phyloP scores from a whole-genome alignment of 2,797 vertebrate genomes.

The Bradypodion pumilum region DNA sequence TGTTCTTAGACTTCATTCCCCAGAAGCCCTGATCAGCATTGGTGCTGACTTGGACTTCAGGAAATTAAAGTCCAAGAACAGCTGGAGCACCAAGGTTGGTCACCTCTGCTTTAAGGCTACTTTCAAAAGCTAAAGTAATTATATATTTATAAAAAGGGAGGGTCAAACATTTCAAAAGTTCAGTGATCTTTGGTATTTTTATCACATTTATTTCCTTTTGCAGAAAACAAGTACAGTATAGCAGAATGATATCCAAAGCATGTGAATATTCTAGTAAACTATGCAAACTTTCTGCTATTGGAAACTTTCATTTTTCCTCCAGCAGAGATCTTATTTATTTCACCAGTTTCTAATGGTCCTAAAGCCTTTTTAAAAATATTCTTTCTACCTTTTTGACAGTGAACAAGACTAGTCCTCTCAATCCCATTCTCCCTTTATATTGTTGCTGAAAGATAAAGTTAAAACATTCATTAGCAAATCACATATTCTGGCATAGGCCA shows the following conservation, averaged over 20 bases:
- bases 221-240: constrained; percentile 22
- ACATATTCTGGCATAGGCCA: constrained; percentile 14
- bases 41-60: too few species aligned
- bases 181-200: constrained; percentile 24
- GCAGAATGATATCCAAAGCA: neutral
- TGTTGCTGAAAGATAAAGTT: constrained; percentile 14
- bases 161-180: neutral
- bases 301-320: constrained; percentile 1
- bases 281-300: neutral
- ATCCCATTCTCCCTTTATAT: constrained; percentile 30
- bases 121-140: neutral
- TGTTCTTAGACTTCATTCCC: too few species aligned
- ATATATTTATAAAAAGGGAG: neutral
- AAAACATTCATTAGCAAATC: constrained; percentile 26
- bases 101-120: constrained; percentile 51
- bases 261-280: neutral
- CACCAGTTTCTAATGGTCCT: neutral
- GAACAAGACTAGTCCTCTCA: constrained; percentile 6
- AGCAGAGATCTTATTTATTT: neutral
- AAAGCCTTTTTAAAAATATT: neutral
- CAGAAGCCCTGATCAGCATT: too few species aligned
- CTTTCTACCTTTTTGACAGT: constrained; percentile 18
- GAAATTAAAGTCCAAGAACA: too few species aligned
- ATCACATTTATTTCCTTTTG: constrained; percentile 19
- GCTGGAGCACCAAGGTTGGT: too few species aligned